A percentile compares a stretch with the other conserved stretches of the same genome.
Evolutionary conservation across 2,113 vertebrate species (phyloP).

Genomic region (Cochlearius cochlearius): DNA sequence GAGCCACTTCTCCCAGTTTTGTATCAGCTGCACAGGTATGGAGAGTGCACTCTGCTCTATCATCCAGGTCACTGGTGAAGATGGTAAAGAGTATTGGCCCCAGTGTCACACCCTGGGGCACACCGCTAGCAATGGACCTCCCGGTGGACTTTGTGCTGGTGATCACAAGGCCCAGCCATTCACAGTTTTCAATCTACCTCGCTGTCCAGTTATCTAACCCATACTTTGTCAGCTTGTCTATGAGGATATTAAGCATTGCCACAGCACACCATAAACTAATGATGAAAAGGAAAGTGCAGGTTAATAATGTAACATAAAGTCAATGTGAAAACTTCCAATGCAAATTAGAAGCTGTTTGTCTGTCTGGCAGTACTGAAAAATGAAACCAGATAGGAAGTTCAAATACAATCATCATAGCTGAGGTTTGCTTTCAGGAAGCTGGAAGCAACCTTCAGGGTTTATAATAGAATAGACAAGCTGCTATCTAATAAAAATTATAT

Average conservation of each 20-base stretch:
- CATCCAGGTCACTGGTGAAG: background rate
- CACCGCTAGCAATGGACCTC: fast-evolving
- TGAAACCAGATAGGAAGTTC: background rate
- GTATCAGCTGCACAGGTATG: background rate
- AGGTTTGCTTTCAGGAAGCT: background rate
- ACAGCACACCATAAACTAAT: background rate
- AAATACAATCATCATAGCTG: background rate
- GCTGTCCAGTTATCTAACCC: background rate
- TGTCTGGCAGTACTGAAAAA: background rate
- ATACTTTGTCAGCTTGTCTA: background rate
- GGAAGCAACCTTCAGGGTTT: background rate
- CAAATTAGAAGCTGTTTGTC: background rate
- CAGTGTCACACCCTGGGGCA: background rate
- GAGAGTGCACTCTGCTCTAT: background rate
- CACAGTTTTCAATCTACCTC: background rate
- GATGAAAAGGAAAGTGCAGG: background rate
- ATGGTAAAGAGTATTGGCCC: background rate
- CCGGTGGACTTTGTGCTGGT: background rate
- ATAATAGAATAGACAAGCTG: background rate
- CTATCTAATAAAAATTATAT: background rate
- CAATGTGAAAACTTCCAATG: background rate
- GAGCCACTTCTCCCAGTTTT: background rate
- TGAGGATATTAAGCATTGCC: background rate
- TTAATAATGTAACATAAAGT: background rate
- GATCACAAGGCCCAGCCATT: background rate